These are phyloP conservation scores for Drosophila siamana DNA, from an alignment of 2,888 invertebrate genomes.

Conservation along the genomic window DNA sequence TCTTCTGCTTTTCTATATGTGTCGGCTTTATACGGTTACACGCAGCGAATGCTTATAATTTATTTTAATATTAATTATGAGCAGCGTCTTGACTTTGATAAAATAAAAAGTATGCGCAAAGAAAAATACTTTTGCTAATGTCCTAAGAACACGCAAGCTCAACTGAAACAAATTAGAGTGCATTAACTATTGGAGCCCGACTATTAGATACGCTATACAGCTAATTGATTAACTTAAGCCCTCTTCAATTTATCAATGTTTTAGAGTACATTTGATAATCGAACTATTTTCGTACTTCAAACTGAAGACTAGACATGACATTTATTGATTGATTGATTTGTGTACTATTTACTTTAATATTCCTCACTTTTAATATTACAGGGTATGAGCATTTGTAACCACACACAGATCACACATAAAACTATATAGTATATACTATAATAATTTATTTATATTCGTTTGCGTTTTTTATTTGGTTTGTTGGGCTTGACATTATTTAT, in stretches of 20 bases:
- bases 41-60: conserved; percentile 49
- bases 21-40: conserved; percentile 35
- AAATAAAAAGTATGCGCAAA: no score
- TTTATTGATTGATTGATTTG: no score
- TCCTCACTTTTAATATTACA: neutral
- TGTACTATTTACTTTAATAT: no score
- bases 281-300: no score
- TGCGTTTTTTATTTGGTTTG: conserved; percentile 28
- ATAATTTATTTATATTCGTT: conserved; percentile 26
- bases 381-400: conserved; percentile 22
- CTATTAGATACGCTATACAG: conserved; percentile 5
- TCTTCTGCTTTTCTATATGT: neutral
- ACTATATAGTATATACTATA: conserved; percentile 5
- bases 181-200: neutral
- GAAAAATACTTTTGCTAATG: conserved; percentile 61
- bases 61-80: conserved; percentile 71
- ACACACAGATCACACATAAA: conserved; percentile 40
- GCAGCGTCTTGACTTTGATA: conserved; percentile 52
- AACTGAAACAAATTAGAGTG: neutral
- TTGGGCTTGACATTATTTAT: conserved; percentile 68
- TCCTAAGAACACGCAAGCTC: conserved; percentile 54
- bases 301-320: no score
- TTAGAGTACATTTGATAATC: no score
- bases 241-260: no score
- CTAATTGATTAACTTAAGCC: no score